These are phyloP conservation scores for Synergus itoensis DNA, from an alignment of 2,888 invertebrate species.

Conservation along the genomic window DNA sequence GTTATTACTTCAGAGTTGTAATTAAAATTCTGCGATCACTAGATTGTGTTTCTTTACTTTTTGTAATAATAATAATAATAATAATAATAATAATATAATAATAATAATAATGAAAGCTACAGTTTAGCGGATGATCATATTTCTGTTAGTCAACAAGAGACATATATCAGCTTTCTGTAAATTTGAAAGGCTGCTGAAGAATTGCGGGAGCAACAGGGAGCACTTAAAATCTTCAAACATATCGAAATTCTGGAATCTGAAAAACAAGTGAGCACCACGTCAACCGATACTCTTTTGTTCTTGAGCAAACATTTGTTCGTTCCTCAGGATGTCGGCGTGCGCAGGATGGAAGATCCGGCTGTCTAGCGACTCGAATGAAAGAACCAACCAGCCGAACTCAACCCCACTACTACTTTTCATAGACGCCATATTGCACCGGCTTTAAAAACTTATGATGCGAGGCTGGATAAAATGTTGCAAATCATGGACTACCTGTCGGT, in stretches of 20 bases:
- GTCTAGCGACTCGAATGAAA: conserved; percentile 49
- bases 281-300: conserved; percentile 69
- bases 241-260: conserved; percentile 67
- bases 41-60: background rate
- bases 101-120: background rate
- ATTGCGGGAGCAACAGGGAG: conserved; percentile 44
- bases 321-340: conserved; percentile 40
- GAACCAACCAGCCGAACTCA: conserved; percentile 7
- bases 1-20: background rate
- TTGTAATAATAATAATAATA: background rate
- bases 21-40: conserved; percentile 15
- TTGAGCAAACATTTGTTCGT: conserved; percentile 70
- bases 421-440: conserved; percentile 61
- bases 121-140: background rate
- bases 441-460: conserved; percentile 62
- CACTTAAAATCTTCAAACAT: conserved; percentile 70
- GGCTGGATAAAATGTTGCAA: conserved; percentile 75
- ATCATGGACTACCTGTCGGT: conserved; percentile 76
- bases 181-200: background rate
- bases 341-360: conserved; percentile 46
- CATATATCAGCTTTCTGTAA: conserved; percentile 1
- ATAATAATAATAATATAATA: too few relatives aligned
- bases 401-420: conserved; percentile 17
- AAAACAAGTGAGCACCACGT: conserved; percentile 62
- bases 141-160: background rate